phyloP scores from a whole-genome alignment of 2,888 invertebrate species.

The Hermodice carunculata region DNA sequence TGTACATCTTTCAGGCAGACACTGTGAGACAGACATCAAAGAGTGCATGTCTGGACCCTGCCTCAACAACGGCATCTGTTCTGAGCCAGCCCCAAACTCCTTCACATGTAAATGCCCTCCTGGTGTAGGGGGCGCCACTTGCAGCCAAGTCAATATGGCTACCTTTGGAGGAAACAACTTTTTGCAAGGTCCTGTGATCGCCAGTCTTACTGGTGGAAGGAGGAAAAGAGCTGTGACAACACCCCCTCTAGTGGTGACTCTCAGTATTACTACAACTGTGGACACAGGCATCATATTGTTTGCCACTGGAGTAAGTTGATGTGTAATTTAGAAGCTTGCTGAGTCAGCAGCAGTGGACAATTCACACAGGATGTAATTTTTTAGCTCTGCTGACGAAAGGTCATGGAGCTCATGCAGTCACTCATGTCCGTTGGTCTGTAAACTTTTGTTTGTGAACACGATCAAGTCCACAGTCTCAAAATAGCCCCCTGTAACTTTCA shows the following conservation, averaged over 20 bases:
- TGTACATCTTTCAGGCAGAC: constrained; percentile 38
- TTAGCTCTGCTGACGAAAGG: too few relatives aligned
- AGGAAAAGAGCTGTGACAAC: not conserved
- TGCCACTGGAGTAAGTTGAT: constrained; percentile 51
- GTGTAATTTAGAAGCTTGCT: too few relatives aligned
- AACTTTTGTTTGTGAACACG: too few relatives aligned
- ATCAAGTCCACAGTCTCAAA: too few relatives aligned
- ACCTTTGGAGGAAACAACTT: constrained; percentile 52
- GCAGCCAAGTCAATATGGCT: constrained; percentile 51
- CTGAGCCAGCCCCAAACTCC: constrained; percentile 82
- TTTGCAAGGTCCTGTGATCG: constrained; percentile 35
- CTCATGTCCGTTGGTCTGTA: too few relatives aligned
- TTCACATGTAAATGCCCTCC: constrained; percentile 55
- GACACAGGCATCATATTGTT: constrained; percentile 50
- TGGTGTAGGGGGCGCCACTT: constrained; percentile 50
- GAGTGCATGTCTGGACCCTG: constrained; percentile 78
- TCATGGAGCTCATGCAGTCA: too few relatives aligned
- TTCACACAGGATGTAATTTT: too few relatives aligned
- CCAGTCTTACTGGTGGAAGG: not conserved
- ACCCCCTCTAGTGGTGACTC: constrained; percentile 37
- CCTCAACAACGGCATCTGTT: constrained; percentile 91
- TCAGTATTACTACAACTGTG: constrained; percentile 53
- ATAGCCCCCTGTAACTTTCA: too few relatives aligned
- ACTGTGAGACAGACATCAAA: constrained; percentile 44
- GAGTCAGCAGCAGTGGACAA: too few relatives aligned